Percentiles rank a stretch among this genome's conserved stretches.
Evolutionary conservation across 2,113 vertebrate species (phyloP).

Genomic region (Tyto alba): DNA sequence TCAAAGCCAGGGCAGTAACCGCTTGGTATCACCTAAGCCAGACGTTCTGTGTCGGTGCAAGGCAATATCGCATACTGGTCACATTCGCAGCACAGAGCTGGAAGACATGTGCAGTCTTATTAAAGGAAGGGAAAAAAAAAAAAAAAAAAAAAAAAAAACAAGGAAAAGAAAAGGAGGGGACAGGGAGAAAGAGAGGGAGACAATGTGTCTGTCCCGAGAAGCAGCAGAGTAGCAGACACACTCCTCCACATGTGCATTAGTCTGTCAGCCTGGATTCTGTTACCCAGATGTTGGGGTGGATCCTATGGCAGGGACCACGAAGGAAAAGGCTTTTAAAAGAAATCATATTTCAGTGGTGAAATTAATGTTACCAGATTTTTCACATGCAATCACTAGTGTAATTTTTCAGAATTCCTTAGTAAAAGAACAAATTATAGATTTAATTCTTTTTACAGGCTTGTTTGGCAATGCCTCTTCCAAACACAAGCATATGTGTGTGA

Average conservation of each 20-base stretch:
- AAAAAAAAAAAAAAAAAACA: not conserved
- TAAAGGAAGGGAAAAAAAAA: no score
- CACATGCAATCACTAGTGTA: not conserved
- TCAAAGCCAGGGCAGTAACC: conserved; percentile 63
- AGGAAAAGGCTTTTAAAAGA: conserved; percentile 59
- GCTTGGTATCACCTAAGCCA: conserved; percentile 67
- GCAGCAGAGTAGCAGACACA: conserved; percentile 65
- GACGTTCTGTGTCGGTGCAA: conserved; percentile 40
- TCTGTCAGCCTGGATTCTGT: conserved; percentile 67
- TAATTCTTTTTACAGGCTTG: not conserved
- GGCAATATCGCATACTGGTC: conserved; percentile 65
- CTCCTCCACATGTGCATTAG: conserved; percentile 66
- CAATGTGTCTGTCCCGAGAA: conserved; percentile 58
- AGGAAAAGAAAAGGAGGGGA: conserved; percentile 35
- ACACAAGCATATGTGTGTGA: not conserved
- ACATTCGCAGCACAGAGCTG: conserved; percentile 57
- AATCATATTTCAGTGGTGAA: conserved; percentile 61
- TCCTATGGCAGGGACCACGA: conserved; percentile 38
- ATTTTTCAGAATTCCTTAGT: not conserved
- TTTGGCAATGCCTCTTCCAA: not conserved
- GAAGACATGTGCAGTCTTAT: conserved; percentile 47
- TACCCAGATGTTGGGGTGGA: conserved; percentile 73
- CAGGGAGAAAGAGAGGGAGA: conserved; percentile 41
- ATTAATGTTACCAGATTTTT: conserved; percentile 32
- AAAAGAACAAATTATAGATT: not conserved